Evolutionary conservation across 2,888 invertebrate genomes (phyloP), one percentile per base, ranked within the genome.

Genomic region (Cataglyphis albicans): DNA sequence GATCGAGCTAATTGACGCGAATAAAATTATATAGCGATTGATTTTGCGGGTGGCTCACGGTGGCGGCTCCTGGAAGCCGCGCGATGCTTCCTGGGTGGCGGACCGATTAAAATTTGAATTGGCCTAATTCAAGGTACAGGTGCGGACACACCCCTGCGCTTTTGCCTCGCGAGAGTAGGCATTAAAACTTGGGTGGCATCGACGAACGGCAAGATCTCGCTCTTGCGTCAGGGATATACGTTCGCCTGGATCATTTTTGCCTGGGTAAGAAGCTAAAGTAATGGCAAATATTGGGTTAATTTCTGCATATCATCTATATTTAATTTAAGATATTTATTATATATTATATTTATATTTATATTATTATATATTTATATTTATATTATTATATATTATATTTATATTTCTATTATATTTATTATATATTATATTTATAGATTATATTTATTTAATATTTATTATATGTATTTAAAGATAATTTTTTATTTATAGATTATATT

Each of bases 91-190:
- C 84, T 89, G 89, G 89, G 89, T 90, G 90, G 89, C 88, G 87
- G 63, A 64, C 29, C 83, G 86, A 86, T 90, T 90, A 87, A 90
- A 88, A 78, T 85, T 84, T 70, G 85, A 83, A 88, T 87, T 84
- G 86, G 88, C 85, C 89, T 90, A 90, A 90, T 90, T 90, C 86
- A 82, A 81, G 82, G 70, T 72, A 80, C 78, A 80, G 78, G 78
- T 80, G 78, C 78, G 72, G 78, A 72, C 78, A 80, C 78, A 80
- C 78, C 78, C 78, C 78, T 80, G 78, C 72, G 78, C 78, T 72
- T 59, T 72, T 70, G 72, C 78, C 32, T 72, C 72, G 78, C 78
- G 44, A 72, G 72, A 80, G 57, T 59, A 59, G 72, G 78, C 59
- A 80, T 80, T 80, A 80, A 80, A 80, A 44, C 78, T 72, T 80